These are phyloP conservation scores for Parazoanthus atlanticus DNA, from an alignment of 92 coral and sea anemone species.

Conservation along the genomic window DNA sequence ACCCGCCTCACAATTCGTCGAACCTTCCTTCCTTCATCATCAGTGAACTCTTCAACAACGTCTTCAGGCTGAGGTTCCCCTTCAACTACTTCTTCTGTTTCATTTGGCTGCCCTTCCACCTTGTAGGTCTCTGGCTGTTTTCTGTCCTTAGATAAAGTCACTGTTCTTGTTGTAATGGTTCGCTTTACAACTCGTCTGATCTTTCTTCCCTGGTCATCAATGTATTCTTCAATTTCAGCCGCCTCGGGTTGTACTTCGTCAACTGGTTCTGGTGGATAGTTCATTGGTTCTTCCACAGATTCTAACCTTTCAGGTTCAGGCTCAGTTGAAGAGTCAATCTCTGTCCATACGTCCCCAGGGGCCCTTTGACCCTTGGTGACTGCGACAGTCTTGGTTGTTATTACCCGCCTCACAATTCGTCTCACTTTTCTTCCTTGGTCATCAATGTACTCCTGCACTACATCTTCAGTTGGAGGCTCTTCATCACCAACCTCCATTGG, in stretches of 20 bases:
- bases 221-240: slow-evolving; percentile 57
- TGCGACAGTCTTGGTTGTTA: slow-evolving; percentile 30
- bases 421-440: slow-evolving; percentile 59
- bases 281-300: slow-evolving; percentile 41
- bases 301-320: slow-evolving; percentile 27
- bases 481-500: slow-evolving; percentile 1
- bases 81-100: slow-evolving; percentile 27
- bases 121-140: slow-evolving; percentile 5
- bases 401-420: slow-evolving; percentile 43
- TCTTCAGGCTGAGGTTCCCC: slow-evolving; percentile 39
- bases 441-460: slow-evolving; percentile 68
- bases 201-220: slow-evolving; percentile 51
- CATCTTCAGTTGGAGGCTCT: slow-evolving; percentile 51
- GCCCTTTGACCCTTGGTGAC: slow-evolving; percentile 10
- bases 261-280: slow-evolving; percentile 23
- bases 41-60: slow-evolving; percentile 63
- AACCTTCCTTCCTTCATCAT: slow-evolving; percentile 66
- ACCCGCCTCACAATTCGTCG: slow-evolving; percentile 52
- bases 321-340: neutral
- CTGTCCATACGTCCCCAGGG: neutral
- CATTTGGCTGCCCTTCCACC: slow-evolving; percentile 12
- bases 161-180: slow-evolving; percentile 54
- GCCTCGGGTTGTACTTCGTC: slow-evolving; percentile 23
- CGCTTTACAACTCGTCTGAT: slow-evolving; percentile 42
- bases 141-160: neutral